phyloP scores from a whole-genome alignment of 1,140 invertebrate genomes.

The Neodiprion lecontei region DNA sequence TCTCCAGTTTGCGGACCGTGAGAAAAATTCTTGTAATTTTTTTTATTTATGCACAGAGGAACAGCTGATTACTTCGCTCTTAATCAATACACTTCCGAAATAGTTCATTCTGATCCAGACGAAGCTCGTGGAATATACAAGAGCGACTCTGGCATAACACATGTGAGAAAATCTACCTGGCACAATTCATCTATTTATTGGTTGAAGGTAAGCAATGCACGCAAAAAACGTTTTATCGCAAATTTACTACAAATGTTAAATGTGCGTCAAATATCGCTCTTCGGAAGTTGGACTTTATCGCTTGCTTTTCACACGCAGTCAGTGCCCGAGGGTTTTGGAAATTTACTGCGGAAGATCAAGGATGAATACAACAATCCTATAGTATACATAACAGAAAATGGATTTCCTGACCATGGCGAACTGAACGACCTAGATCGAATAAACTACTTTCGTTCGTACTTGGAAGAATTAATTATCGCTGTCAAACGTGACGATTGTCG shows the following conservation, averaged over 20 bases:
- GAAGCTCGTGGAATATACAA: neutral
- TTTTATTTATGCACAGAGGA: neutral
- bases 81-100: neutral
- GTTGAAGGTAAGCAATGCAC: neutral
- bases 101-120: neutral
- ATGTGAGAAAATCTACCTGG: neutral
- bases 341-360: neutral
- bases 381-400: neutral
- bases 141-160: neutral
- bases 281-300: neutral
- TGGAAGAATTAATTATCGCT: neutral
- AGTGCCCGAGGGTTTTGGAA: neutral
- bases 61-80: neutral
- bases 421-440: neutral
- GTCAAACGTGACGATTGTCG: neutral
- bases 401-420: neutral
- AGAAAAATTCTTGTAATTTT: neutral
- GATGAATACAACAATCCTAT: neutral
- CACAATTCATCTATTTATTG: neutral
- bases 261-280: neutral
- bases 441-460: neutral
- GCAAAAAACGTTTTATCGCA: neutral
- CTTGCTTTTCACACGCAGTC: neutral
- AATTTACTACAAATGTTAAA: neutral
- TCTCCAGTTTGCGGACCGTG: neutral